Base-by-base conservation (phyloP, 2,797 vertebrate genomes). In the Tokudaia tokunoshimensis region DNA sequence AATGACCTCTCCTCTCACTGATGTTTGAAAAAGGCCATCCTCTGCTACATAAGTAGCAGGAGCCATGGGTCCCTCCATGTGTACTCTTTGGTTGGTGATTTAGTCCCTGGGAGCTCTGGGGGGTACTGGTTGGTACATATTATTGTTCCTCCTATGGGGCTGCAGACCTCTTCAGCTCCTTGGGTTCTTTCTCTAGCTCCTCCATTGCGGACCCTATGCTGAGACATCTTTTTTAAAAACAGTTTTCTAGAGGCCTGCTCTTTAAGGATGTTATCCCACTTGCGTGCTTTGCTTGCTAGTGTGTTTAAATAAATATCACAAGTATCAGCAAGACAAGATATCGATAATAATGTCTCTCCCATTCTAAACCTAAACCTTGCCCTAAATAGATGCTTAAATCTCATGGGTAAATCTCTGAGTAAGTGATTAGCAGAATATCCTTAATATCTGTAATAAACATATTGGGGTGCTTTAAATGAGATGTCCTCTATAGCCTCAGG, bases 361-460 rank as follows among this genome's bases (percentile, higher is more conserved):
- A 61, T 1, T 59, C 81, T 83, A 83, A 61, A 2, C 8, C n/a
- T 82, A 83, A 44, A 26, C 37, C 57, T 61, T 17, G 4, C 57
- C n/a, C 37, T 61, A 95, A 84, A 52, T 26, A 6, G 6, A 78
- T 76, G 34, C 12, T 15, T 90, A 82, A 88, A 94, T 94, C 11
- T 37, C 70, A 79, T 89, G n/a, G 19, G 52, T 31, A n/a, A 37
- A 10, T 2, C 94, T 70, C n/a, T 63, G 37, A 26, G 1, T 22
- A 85, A 82, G 11, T 41, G 63, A 80, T 19, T 87, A n/a, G 11
- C 17, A 57, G 41, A 50, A 11, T 31, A 65, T 75, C 9, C 67
- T 89, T 57, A 55, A 59, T 76, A 31, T 91, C 78, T 90, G 41
- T 85, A 96, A 82, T 72, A 95, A 88, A 47, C 17, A 19, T 92